Percentiles rank a stretch among this genome's conserved stretches.
These are phyloP conservation scores for Meiosimyza platycephala DNA, from an alignment of 2,888 invertebrate species.

Conservation along the genomic window DNA sequence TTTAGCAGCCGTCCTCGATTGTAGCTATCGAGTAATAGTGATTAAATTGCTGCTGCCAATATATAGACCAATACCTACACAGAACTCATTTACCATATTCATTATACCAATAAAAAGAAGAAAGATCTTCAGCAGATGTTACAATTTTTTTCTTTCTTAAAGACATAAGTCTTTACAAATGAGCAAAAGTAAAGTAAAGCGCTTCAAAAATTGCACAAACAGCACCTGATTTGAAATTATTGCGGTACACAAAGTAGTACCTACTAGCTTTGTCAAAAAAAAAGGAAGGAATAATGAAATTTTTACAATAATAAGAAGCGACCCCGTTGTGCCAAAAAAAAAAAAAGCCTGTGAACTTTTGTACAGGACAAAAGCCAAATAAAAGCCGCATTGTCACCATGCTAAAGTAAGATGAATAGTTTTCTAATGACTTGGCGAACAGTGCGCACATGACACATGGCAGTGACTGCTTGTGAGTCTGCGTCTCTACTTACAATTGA, in stretches of 20 bases:
- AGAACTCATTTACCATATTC: no score
- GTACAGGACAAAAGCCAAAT: conserved; percentile 4
- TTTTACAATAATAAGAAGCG: neutral
- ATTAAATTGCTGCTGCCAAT: no score
- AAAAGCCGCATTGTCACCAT: neutral
- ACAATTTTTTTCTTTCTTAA: no score
- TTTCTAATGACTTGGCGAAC: conserved; percentile 12
- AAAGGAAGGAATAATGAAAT: neutral
- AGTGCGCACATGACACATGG: neutral
- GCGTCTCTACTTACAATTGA: no score
- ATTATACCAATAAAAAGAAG: no score
- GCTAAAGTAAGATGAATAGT: neutral
- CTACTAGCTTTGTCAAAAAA: neutral
- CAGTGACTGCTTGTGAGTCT: neutral
- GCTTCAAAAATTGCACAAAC: conserved; percentile 10
- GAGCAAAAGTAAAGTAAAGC: neutral
- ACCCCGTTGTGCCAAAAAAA: neutral
- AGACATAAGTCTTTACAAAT: no score
- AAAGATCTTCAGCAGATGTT: no score
- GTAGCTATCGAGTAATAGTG: no score
- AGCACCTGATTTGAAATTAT: neutral
- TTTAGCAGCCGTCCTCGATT: no score
- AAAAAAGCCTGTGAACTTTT: neutral
- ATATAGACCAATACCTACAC: no score
- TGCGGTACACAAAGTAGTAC: neutral